Conservation (phyloP, 2,888 invertebrate species). For the Smittia aterrima region DNA sequence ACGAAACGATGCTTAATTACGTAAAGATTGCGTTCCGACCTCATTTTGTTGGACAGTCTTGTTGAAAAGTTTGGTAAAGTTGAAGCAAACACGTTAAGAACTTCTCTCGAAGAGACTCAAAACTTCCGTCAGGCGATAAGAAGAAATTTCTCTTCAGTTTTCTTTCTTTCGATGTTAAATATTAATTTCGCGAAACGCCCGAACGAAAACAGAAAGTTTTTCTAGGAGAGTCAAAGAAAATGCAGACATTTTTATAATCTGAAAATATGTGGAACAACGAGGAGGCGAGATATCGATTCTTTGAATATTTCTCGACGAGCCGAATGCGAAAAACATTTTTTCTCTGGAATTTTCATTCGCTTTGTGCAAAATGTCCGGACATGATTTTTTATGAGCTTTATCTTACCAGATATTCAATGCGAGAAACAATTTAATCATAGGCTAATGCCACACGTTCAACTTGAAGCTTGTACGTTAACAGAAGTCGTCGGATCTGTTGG, state of each 20-base stretch:
- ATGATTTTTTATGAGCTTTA: not conserved
- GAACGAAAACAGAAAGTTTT: not conserved
- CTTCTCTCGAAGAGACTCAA: not conserved
- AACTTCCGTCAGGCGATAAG: not conserved
- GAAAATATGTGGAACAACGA: constrained; percentile 9
- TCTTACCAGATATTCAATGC: not conserved
- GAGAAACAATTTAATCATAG: not conserved
- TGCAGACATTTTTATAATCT: constrained; percentile 27
- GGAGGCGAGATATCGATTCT: not conserved
- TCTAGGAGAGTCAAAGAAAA: not conserved
- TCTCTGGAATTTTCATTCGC: not conserved
- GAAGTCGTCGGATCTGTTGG: not conserved
- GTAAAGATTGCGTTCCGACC: too few species aligned
- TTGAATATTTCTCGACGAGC: too few species aligned
- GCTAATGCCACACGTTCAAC: not conserved
- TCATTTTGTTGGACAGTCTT: too few species aligned
- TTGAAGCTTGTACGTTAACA: not conserved
- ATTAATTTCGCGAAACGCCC: constrained; percentile 7
- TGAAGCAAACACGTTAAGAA: too few species aligned
- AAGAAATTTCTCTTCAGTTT: not conserved
- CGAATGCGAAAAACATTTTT: too few species aligned
- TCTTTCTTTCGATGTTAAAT: not conserved
- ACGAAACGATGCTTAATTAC: too few species aligned
- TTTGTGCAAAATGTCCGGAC: not conserved
- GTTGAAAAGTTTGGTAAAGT: too few species aligned